Evolutionary conservation across 1,140 invertebrate genomes (phyloP).

Genomic region (Odontomachus brunneus): DNA sequence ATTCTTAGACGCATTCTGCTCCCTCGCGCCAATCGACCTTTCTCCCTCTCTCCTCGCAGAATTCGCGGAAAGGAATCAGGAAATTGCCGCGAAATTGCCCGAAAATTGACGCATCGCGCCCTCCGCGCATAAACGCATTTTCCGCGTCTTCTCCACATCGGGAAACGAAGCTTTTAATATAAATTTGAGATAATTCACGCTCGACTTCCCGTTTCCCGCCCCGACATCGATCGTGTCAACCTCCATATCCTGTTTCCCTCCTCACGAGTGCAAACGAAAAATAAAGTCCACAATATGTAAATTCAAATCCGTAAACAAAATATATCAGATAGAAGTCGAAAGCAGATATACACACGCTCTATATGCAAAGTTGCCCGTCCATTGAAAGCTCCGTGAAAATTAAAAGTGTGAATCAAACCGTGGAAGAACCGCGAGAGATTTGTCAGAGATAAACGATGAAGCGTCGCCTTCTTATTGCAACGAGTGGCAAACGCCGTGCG

Average conservation of each 20-base stretch:
- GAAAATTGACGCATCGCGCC: conserved; percentile 76
- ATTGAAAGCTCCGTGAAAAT: not conserved
- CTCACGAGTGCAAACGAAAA: not conserved
- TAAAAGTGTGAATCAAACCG: not conserved
- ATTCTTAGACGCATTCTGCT: conserved; percentile 60
- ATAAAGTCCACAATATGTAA: not conserved
- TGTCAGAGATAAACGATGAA: not conserved
- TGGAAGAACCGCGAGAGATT: not conserved
- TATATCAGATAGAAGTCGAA: not conserved
- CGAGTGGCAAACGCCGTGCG: not conserved
- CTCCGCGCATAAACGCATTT: conserved; percentile 61
- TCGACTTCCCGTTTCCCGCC: conserved; percentile 30
- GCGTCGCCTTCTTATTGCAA: not conserved
- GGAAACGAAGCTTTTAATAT: conserved; percentile 49
- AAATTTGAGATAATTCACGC: conserved; percentile 52
- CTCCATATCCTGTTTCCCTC: not conserved
- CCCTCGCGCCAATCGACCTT: conserved; percentile 35
- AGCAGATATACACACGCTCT: not conserved
- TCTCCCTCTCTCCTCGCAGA: conserved; percentile 38
- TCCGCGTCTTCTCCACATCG: conserved; percentile 24
- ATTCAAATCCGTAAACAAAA: conserved; percentile 18
- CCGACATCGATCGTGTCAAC: conserved; percentile 32
- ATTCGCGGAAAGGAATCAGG: conserved; percentile 71
- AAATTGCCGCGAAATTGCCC: conserved; percentile 83
- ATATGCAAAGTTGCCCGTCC: not conserved